Evolutionary conservation across 1,140 invertebrate species (phyloP).

Genomic region (Ptiloglossa arizonensis): DNA sequence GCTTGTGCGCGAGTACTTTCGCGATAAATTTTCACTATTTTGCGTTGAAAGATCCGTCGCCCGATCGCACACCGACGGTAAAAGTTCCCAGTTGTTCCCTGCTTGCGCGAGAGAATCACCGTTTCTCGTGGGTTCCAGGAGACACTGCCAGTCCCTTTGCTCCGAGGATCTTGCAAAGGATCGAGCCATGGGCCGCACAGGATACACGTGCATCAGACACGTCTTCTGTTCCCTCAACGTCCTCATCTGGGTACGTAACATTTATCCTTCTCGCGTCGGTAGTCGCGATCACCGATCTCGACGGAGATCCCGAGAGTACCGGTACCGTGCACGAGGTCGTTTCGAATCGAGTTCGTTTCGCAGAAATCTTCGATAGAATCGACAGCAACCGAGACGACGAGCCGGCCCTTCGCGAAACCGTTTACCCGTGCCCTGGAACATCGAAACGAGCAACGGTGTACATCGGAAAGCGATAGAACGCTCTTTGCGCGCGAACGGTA

Average conservation of each 20-base stretch:
- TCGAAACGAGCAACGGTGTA: too few relatives aligned
- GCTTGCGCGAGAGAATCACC: conserved; percentile 2
- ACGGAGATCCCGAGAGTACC: too few relatives aligned
- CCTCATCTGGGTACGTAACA: conserved; percentile 87
- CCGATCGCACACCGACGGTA: neutral
- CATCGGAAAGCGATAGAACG: too few relatives aligned
- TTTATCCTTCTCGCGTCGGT: too few relatives aligned
- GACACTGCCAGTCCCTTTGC: conserved; percentile 54
- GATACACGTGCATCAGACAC: conserved; percentile 89
- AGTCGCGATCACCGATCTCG: too few relatives aligned
- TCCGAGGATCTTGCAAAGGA: conserved; percentile 41
- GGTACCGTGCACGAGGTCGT: too few relatives aligned
- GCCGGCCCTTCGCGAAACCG: too few relatives aligned
- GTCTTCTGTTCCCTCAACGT: conserved; percentile 90
- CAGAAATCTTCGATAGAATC: too few relatives aligned
- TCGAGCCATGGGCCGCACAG: conserved; percentile 85
- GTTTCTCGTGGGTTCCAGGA: conserved; percentile 61
- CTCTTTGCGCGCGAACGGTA: too few relatives aligned
- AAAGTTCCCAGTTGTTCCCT: neutral
- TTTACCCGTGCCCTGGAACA: neutral
- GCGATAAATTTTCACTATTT: neutral
- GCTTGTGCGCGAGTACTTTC: neutral
- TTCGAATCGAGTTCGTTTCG: too few relatives aligned
- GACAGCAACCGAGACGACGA: too few relatives aligned
- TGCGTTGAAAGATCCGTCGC: neutral